Percentiles rank a stretch among this genome's conserved stretches.
phyloP scores from a whole-genome alignment of 2,797 vertebrate genomes.

The Chelon labrosus region DNA sequence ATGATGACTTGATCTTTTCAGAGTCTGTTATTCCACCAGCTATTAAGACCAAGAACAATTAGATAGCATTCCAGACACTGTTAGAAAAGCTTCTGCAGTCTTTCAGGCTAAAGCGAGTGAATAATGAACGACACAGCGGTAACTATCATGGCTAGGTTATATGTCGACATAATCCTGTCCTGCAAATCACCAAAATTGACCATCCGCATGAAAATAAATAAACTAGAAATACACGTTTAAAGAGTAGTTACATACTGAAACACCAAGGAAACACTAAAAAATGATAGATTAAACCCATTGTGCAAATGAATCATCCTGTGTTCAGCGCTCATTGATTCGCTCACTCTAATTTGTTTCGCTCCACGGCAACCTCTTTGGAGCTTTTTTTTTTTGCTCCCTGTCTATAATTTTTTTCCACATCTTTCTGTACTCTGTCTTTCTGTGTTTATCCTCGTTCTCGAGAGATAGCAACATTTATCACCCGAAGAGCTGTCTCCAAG shows the following conservation, averaged over 20 bases:
- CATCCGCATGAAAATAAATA: background rate
- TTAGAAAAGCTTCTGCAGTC: constrained; percentile 1
- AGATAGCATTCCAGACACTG: constrained; percentile 27
- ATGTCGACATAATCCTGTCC: background rate
- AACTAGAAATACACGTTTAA: background rate
- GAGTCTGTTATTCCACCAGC: constrained; percentile 50
- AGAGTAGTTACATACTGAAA: constrained; percentile 4
- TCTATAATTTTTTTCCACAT: constrained; percentile 32
- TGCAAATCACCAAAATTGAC: background rate
- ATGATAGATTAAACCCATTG: constrained; percentile 10
- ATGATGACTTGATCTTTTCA: constrained; percentile 45
- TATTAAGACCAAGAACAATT: constrained; percentile 18
- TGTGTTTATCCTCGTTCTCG: constrained; percentile 85
- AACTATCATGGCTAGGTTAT: background rate
- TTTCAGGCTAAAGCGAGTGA: background rate
- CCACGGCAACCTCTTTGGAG: constrained; percentile 32
- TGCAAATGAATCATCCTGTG: constrained; percentile 29
- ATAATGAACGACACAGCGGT: background rate
- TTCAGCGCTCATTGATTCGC: constrained; percentile 31
- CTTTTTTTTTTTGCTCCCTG: constrained; percentile 30
- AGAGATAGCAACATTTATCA: constrained; percentile 93
- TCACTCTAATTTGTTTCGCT: constrained; percentile 32
- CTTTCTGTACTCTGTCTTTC: constrained; percentile 60
- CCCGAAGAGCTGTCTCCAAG: constrained; percentile 86
- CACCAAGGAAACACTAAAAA: background rate